phyloP scores from a whole-genome alignment of 2,888 invertebrate species.

The Ichneumoninae sp. region DNA sequence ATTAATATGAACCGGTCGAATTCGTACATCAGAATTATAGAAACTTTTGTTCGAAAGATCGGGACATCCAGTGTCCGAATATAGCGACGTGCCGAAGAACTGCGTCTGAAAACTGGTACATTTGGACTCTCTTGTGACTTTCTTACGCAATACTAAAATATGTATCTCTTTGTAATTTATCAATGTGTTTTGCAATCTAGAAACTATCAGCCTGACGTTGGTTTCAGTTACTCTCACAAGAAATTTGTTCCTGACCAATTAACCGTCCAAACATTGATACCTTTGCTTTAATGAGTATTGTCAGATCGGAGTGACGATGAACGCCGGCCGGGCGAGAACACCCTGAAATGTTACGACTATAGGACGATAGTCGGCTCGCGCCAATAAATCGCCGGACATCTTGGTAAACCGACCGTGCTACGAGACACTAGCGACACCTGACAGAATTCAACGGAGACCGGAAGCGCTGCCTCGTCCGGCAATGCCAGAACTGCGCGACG shows the following conservation, averaged over 20 bases:
- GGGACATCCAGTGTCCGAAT: too few species aligned
- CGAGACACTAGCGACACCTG: neutral
- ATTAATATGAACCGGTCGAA: neutral
- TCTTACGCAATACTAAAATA: too few species aligned
- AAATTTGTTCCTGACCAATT: too few species aligned
- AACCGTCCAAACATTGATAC: too few species aligned
- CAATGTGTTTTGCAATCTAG: too few species aligned
- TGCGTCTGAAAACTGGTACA: too few species aligned
- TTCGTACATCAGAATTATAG: too few species aligned
- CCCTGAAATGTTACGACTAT: neutral
- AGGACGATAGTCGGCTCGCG: neutral
- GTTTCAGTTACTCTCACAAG: too few species aligned
- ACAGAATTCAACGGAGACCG: neutral
- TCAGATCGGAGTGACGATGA: neutral
- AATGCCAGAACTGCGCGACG: neutral
- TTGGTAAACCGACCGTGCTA: neutral
- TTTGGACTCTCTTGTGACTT: neutral
- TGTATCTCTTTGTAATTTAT: too few species aligned
- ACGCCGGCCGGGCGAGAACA: neutral
- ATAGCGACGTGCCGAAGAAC: too few species aligned
- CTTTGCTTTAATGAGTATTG: neutral
- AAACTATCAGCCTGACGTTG: too few species aligned
- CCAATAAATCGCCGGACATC: conserved; percentile 1
- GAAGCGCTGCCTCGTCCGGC: neutral
- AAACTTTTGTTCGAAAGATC: too few species aligned